phyloP scores from a whole-genome alignment of 1,140 invertebrate genomes.

The Cotesia chilonis region DNA sequence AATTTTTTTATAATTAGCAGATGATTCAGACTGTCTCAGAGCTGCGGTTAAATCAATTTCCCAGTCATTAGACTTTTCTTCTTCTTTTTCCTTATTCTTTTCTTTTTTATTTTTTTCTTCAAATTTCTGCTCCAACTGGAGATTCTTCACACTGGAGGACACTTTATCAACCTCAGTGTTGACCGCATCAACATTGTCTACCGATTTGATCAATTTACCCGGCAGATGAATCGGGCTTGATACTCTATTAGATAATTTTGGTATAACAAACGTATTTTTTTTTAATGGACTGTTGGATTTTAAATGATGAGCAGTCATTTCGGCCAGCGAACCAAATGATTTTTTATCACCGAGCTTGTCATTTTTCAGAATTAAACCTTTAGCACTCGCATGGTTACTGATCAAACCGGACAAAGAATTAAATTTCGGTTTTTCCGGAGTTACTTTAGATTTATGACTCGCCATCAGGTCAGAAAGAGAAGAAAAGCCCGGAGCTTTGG shows the following conservation, averaged over 20 bases:
- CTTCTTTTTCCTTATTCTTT: conserved; percentile 1
- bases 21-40: conserved; percentile 40
- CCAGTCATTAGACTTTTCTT: conserved; percentile 38
- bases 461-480: conserved; percentile 33
- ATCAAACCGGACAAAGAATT: conserved; percentile 39
- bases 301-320: conserved; percentile 56
- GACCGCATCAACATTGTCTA: no score
- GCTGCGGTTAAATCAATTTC: conserved; percentile 50
- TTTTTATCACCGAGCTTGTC: conserved; percentile 37
- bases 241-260: conserved; percentile 45
- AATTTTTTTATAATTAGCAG: conserved; percentile 26
- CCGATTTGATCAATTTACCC: no score
- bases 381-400: conserved; percentile 36
- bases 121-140: background rate
- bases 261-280: conserved; percentile 46
- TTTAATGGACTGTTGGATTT: conserved; percentile 39
- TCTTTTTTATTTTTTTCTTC: background rate
- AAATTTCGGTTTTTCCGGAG: background rate
- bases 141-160: background rate
- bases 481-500: conserved; percentile 9
- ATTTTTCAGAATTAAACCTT: background rate
- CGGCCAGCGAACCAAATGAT: conserved; percentile 51
- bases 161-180: background rate
- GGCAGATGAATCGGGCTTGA: background rate
- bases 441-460: conserved; percentile 12